Evolutionary conservation across 2,797 vertebrate species (phyloP).

Genomic region (Micromesistius poutassou): DNA sequence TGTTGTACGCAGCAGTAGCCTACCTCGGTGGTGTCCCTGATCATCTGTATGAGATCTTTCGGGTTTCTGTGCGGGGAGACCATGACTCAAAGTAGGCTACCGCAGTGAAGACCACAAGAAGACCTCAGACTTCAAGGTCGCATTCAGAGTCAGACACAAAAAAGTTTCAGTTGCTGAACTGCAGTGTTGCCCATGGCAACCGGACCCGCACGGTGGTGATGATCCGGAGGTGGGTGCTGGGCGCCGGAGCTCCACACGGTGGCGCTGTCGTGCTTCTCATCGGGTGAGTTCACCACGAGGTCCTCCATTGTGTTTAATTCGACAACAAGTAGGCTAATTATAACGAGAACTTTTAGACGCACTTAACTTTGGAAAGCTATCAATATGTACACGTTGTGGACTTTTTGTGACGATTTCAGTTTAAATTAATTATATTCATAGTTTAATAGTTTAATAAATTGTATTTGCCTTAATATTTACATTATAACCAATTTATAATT

Average conservation of each 20-base stretch:
- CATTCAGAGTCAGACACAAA: too few species aligned
- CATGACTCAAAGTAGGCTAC: slow-evolving; percentile 34
- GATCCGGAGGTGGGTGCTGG: background rate
- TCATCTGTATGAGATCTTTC: slow-evolving; percentile 31
- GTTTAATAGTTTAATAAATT: background rate
- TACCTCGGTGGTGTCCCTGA: slow-evolving; percentile 55
- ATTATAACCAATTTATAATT: background rate
- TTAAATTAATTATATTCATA: background rate
- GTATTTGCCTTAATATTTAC: background rate
- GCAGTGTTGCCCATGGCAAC: background rate
- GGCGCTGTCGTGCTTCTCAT: background rate
- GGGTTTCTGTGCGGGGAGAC: slow-evolving; percentile 42
- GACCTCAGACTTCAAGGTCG: too few species aligned
- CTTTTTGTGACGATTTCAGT: background rate
- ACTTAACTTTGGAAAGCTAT: background rate
- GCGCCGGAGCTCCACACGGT: background rate
- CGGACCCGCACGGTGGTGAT: too few species aligned
- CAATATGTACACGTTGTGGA: background rate
- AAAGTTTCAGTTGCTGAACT: background rate
- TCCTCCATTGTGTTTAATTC: background rate
- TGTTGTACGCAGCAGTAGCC: background rate
- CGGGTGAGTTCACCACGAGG: background rate
- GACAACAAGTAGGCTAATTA: background rate
- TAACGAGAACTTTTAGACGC: background rate
- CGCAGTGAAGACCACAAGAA: background rate